A percentile compares a stretch with the other conserved stretches of the same genome.
Conservation (phyloP, 2,888 invertebrate genomes). For the Cryptus armator region DNA sequence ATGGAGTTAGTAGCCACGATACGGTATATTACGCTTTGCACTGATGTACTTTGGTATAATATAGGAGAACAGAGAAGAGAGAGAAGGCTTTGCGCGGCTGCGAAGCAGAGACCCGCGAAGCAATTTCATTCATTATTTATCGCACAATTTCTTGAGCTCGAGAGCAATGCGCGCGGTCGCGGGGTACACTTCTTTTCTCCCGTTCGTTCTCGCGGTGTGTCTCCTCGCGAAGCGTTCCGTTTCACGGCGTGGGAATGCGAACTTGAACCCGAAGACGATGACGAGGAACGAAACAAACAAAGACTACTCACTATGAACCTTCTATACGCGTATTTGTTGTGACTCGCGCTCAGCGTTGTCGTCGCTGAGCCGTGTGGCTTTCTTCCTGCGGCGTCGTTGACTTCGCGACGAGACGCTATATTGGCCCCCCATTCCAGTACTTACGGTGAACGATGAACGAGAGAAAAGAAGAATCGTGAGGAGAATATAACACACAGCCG, state of each 20-base stretch:
- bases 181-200: slow-evolving; percentile 47
- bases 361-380: slow-evolving; percentile 40
- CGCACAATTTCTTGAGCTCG: slow-evolving; percentile 66
- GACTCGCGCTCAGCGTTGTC: slow-evolving; percentile 30
- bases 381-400: slow-evolving; percentile 25
- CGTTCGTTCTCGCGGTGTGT: slow-evolving; percentile 52
- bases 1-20: slow-evolving; percentile 43
- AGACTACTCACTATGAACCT: slow-evolving; percentile 48
- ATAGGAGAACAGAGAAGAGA: neutral
- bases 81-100: slow-evolving; percentile 58
- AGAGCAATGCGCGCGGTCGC: slow-evolving; percentile 22
- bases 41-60: slow-evolving; percentile 28
- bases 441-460: slow-evolving; percentile 44
- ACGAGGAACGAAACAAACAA: slow-evolving; percentile 38
- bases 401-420: slow-evolving; percentile 19
- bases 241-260: slow-evolving; percentile 71
- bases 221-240: slow-evolving; percentile 58
- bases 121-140: slow-evolving; percentile 79
- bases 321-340: slow-evolving; percentile 53
- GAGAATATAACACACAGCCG: slow-evolving; percentile 44
- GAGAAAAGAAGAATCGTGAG: slow-evolving; percentile 54
- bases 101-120: slow-evolving; percentile 63
- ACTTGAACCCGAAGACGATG: slow-evolving; percentile 66
- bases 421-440: slow-evolving; percentile 17
- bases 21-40: slow-evolving; percentile 9